phyloP scores from a whole-genome alignment of 2,888 invertebrate genomes.

The Tetanocera ferruginea region DNA sequence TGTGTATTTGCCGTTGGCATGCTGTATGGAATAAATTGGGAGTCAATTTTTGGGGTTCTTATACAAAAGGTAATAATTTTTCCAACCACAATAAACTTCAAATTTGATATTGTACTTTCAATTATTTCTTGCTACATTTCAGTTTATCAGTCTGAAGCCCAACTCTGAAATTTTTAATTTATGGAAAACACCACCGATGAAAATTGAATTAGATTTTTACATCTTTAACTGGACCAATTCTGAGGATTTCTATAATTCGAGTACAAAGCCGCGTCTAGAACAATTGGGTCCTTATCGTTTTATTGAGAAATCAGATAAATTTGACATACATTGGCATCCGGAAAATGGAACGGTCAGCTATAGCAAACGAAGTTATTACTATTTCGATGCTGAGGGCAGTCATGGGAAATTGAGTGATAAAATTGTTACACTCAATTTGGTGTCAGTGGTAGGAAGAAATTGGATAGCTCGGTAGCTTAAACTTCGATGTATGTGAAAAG shows the following conservation, averaged over 20 bases:
- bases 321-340: constrained; percentile 78
- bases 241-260: constrained; percentile 72
- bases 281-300: constrained; percentile 75
- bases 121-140: neutral
- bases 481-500: neutral
- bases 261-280: constrained; percentile 71
- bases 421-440: constrained; percentile 73
- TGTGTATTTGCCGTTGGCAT: neutral
- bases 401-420: constrained; percentile 79
- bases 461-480: neutral
- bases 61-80: neutral
- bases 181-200: constrained; percentile 61
- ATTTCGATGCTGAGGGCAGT: constrained; percentile 77
- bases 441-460: constrained; percentile 46
- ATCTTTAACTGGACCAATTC: constrained; percentile 86
- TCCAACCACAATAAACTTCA: too few relatives aligned
- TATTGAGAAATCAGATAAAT: constrained; percentile 76
- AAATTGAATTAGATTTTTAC: constrained; percentile 75
- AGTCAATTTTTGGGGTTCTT: constrained; percentile 49
- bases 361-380: constrained; percentile 76
- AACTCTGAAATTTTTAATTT: neutral
- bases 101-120: neutral
- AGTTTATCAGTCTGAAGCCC: neutral
- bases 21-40: constrained; percentile 61
- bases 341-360: constrained; percentile 82